These are phyloP conservation scores for Romanogobio albipinnatus DNA, from an alignment of 2,113 vertebrate species.

Conservation along the genomic window DNA sequence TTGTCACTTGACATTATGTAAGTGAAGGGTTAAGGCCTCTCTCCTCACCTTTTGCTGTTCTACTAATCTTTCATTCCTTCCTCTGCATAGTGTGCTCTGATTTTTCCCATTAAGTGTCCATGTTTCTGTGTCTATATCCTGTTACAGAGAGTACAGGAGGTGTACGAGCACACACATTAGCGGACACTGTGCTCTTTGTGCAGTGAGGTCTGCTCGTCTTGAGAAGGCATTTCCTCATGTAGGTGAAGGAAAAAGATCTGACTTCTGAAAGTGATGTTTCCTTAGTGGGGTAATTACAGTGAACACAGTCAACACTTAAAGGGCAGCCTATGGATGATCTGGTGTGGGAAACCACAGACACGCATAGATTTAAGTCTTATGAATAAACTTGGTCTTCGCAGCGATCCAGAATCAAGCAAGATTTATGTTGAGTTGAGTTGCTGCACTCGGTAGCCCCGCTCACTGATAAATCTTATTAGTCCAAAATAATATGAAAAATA, in stretches of 20 bases:
- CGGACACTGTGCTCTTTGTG: slow-evolving; percentile 48
- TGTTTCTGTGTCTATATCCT: slow-evolving; percentile 39
- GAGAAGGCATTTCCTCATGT: slow-evolving; percentile 48
- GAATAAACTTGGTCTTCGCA: background rate
- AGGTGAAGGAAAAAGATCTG: slow-evolving; percentile 72
- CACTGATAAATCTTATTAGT: background rate
- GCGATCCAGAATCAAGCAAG: background rate
- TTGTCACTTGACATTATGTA: background rate
- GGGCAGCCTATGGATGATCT: slow-evolving; percentile 64
- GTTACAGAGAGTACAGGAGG: slow-evolving; percentile 42
- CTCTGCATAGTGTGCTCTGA: slow-evolving; percentile 12
- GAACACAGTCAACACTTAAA: slow-evolving; percentile 69
- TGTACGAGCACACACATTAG: background rate
- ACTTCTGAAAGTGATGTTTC: slow-evolving; percentile 78
- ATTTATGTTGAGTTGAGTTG: background rate
- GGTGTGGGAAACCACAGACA: slow-evolving; percentile 56
- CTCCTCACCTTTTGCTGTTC: slow-evolving; percentile 26
- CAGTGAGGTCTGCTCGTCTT: slow-evolving; percentile 46
- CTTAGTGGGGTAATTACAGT: slow-evolving; percentile 63
- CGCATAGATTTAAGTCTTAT: background rate
- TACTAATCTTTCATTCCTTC: slow-evolving; percentile 43
- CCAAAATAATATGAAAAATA: background rate
- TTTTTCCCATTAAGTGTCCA: slow-evolving; percentile 36
- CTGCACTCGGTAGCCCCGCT: background rate
- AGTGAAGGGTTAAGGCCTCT: background rate